These are phyloP conservation scores for Ranitomeya variabilis DNA, from an alignment of 2,113 vertebrate genomes.

Conservation along the genomic window DNA sequence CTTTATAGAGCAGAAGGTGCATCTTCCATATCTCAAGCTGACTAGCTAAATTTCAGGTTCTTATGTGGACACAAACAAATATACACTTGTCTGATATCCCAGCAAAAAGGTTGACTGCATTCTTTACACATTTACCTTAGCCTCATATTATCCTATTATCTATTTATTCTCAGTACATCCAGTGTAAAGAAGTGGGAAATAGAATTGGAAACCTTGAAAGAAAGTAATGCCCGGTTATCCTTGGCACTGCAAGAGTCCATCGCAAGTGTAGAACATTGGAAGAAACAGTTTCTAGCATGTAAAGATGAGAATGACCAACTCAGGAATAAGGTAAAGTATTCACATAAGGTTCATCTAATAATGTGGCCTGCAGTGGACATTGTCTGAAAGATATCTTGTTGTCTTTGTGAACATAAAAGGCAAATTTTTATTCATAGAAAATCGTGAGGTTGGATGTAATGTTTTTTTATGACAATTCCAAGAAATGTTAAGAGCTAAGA, in stretches of 20 bases:
- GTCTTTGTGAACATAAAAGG: no score
- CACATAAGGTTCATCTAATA: background rate
- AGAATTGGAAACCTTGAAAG: slow-evolving; percentile 88
- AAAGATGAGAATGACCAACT: slow-evolving; percentile 90
- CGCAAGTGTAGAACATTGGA: slow-evolving; percentile 91
- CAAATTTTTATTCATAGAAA: no score
- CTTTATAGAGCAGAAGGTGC: no score
- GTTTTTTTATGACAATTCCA: no score
- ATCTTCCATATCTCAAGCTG: no score
- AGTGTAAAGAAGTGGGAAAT: slow-evolving; percentile 94
- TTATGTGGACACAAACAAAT: background rate
- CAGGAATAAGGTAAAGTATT: slow-evolving; percentile 78
- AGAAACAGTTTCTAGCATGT: slow-evolving; percentile 84
- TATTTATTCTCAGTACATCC: slow-evolving; percentile 73
- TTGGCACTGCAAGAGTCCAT: slow-evolving; percentile 87
- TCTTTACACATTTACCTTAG: background rate
- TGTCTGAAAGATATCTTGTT: no score
- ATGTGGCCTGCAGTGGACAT: no score
- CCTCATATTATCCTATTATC: slow-evolving; percentile 4
- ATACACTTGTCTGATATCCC: background rate
- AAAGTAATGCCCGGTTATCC: slow-evolving; percentile 87
- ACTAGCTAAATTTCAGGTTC: no score
- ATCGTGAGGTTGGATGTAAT: no score
- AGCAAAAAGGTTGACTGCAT: background rate
- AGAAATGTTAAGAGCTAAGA: no score